Evolutionary conservation across 2,888 invertebrate genomes (phyloP).

Genomic region (Chouioia cunea): DNA sequence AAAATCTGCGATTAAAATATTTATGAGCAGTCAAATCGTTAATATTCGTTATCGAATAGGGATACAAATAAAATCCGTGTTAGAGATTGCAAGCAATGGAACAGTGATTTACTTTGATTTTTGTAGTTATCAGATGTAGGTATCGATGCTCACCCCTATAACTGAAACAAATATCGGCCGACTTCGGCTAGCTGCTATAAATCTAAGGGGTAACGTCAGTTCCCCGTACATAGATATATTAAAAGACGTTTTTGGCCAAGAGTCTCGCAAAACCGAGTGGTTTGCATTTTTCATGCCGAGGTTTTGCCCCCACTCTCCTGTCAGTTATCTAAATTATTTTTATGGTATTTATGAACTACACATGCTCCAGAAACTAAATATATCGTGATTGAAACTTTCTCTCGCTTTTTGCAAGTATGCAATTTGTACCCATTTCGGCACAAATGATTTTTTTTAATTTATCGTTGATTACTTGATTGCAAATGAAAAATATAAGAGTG

Average conservation of each 20-base stretch:
- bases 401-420: conserved; percentile 49
- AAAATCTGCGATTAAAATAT: neutral
- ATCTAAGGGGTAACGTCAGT: conserved; percentile 52
- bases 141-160: conserved; percentile 43
- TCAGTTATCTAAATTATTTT: conserved; percentile 68
- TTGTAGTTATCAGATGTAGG: neutral
- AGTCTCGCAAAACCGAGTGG: conserved; percentile 52
- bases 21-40: too few relatives aligned
- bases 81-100: too few relatives aligned
- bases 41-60: too few relatives aligned
- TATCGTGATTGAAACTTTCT: conserved; percentile 37
- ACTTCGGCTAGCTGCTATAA: conserved; percentile 54
- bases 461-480: neutral
- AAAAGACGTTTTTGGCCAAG: conserved; percentile 57
- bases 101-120: too few relatives aligned
- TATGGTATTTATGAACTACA: conserved; percentile 66
- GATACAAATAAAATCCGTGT: too few relatives aligned
- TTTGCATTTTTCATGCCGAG: conserved; percentile 65
- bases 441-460: neutral
- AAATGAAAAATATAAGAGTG: neutral
- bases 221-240: conserved; percentile 60
- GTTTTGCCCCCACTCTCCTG: conserved; percentile 50
- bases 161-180: conserved; percentile 62
- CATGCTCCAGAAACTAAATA: conserved; percentile 61
- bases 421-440: conserved; percentile 20